These are phyloP conservation scores for Apamea epomidion DNA, from an alignment of 2,888 invertebrate species.

Conservation along the genomic window DNA sequence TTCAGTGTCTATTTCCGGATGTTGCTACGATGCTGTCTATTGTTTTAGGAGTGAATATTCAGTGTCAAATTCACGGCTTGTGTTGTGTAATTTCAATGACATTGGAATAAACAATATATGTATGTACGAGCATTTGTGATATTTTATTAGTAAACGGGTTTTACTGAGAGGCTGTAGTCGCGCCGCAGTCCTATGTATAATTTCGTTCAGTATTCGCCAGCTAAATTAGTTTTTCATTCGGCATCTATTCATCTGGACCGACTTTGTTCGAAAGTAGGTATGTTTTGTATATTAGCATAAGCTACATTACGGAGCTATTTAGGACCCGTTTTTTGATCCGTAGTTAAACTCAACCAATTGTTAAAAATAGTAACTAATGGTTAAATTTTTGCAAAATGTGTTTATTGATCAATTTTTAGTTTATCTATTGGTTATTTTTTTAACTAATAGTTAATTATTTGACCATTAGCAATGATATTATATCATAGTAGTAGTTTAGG, in stretches of 20 bases:
- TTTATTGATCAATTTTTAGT: no score
- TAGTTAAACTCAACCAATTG: no score
- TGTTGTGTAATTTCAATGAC: background rate
- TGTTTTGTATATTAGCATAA: background rate
- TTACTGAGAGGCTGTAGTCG: background rate
- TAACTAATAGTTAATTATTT: no score
- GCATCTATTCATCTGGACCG: background rate
- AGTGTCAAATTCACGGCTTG: background rate
- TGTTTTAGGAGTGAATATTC: constrained; percentile 12
- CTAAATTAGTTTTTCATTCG: background rate
- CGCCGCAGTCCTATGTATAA: background rate
- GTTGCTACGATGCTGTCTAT: background rate
- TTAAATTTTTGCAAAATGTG: no score
- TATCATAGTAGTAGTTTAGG: background rate
- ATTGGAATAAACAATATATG: background rate
- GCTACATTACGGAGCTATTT: no score
- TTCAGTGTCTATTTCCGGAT: constrained; percentile 7
- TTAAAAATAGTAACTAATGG: no score
- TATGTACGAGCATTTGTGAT: background rate
- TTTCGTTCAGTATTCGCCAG: background rate
- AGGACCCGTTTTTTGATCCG: no score
- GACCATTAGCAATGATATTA: no score
- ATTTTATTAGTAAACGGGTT: background rate
- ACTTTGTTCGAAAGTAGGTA: no score
- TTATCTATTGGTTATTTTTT: no score